Conservation (phyloP, 2,797 vertebrate species). For the Nyctibius grandis region DNA sequence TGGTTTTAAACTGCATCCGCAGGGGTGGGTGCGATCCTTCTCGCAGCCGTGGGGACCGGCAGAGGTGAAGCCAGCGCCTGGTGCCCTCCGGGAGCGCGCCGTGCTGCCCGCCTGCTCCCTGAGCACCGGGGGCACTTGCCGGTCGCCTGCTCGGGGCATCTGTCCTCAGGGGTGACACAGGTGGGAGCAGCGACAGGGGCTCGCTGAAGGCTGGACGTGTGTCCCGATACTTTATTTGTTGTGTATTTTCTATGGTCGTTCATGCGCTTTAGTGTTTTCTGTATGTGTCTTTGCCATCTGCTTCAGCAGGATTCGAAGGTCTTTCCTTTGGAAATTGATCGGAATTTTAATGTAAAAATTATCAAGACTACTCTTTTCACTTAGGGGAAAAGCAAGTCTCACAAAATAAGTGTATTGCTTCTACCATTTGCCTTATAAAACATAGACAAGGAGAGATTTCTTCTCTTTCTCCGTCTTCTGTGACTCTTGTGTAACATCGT, state of each 20-base stretch:
- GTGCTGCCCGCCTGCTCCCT: background rate
- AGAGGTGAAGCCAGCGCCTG: rapidly evolving
- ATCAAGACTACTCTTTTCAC: background rate
- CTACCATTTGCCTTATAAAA: background rate
- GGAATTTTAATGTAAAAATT: background rate
- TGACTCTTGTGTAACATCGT: conserved; percentile 34
- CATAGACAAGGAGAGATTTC: background rate
- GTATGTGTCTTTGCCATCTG: rapidly evolving
- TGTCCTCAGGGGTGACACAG: background rate
- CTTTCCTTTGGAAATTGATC: background rate
- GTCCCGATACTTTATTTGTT: background rate
- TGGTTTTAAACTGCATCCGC: background rate
- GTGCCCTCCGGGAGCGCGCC: rapidly evolving
- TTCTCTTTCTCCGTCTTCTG: background rate
- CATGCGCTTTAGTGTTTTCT: rapidly evolving
- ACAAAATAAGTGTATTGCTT: background rate
- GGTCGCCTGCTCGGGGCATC: rapidly evolving
- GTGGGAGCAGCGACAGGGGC: background rate
- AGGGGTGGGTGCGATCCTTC: background rate
- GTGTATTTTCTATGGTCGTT: background rate
- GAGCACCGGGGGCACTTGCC: rapidly evolving
- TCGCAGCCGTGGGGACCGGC: background rate
- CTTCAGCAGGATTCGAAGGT: background rate
- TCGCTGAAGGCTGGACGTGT: rapidly evolving
- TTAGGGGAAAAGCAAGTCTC: background rate